Base-by-base conservation (phyloP, 1,140 invertebrate species). In the Branchinecta lynchi region DNA sequence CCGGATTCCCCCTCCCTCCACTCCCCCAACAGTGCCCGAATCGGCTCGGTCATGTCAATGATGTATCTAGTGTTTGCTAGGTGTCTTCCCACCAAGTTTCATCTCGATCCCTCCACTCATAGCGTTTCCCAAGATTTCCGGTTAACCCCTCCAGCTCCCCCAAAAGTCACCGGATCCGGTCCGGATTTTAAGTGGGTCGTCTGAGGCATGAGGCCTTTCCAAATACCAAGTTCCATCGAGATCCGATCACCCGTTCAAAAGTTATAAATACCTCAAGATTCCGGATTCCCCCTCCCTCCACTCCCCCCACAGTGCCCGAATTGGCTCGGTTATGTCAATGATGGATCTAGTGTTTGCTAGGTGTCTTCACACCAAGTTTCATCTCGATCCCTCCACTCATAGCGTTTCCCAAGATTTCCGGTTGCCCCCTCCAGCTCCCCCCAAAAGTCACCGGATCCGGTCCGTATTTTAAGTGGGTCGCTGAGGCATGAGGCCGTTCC, bases 401-500 rank as follows among this genome's bases (percentile, higher is more conserved):
- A 51, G 46, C n/a, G 46, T 51, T 51, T 51, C n/a, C 46, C 46
- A 51, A 51, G 46, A n/a, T n/a, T n/a, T n/a, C n/a, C n/a, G n/a
- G n/a, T 51, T n/a, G 9, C 46, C 9, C 46, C 46, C n/a, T n/a
- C 46, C 46, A 51, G n/a, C 46, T 51, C 46, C 46, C 9, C 46
- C 46, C n/a, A n/a, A 51, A 51, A 51, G 46, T 9, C 9, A 51
- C 9, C 46, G n/a, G 9, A 51, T 51, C 46, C 46, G 46, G 46
- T 51, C 46, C 46, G 46, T 9, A n/a, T n/a, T n/a, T 51, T 51
- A 51, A 9, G 46, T 51, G 9, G n/a, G 46, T 51, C 46, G n/a
- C 46, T 9, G 9, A 51, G 9, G 9, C n/a, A 9, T 9, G 46
- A 51, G 9, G n/a, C 9, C 9, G 9, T 51, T 51, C n/a, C n/a